Conservation (phyloP, 2,888 invertebrate genomes). For the Chloroclysta siterata region DNA sequence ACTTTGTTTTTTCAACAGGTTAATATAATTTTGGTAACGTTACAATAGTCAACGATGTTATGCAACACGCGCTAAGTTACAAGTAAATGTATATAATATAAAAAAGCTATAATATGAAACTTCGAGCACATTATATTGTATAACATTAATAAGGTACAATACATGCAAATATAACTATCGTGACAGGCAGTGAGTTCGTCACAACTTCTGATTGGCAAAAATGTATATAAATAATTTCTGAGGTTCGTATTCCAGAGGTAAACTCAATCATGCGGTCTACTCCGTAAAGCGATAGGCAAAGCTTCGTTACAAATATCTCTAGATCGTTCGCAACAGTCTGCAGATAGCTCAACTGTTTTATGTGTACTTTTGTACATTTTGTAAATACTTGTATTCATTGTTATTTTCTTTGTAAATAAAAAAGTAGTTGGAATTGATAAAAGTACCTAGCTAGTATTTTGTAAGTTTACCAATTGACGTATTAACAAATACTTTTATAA, state of each 20-base stretch:
- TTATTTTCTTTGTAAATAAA: too few species aligned
- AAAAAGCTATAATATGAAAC: conserved; percentile 26
- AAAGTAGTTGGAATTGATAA: too few species aligned
- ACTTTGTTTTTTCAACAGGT: conserved; percentile 4
- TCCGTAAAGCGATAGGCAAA: too few species aligned
- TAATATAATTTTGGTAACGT: conserved; percentile 24
- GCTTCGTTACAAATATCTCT: too few species aligned
- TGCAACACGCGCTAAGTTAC: conserved; percentile 25
- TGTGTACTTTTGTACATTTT: too few species aligned
- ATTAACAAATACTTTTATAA: too few species aligned
- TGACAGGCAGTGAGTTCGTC: conserved; percentile 22
- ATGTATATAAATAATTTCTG: conserved; percentile 14
- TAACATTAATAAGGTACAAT: conserved; percentile 17
- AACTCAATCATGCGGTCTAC: neutral
- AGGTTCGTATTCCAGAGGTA: neutral
- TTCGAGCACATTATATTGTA: conserved; percentile 5
- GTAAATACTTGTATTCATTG: too few species aligned
- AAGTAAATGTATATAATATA: conserved; percentile 25
- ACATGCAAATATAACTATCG: conserved; percentile 6
- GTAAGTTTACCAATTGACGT: too few species aligned
- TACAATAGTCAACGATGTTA: conserved; percentile 23
- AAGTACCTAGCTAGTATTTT: too few species aligned
- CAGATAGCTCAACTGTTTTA: too few species aligned
- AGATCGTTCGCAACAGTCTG: too few species aligned
- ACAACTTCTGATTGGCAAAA: conserved; percentile 26